Conservation (phyloP, 2,113 vertebrate genomes). For the Platycercus adscitus region DNA sequence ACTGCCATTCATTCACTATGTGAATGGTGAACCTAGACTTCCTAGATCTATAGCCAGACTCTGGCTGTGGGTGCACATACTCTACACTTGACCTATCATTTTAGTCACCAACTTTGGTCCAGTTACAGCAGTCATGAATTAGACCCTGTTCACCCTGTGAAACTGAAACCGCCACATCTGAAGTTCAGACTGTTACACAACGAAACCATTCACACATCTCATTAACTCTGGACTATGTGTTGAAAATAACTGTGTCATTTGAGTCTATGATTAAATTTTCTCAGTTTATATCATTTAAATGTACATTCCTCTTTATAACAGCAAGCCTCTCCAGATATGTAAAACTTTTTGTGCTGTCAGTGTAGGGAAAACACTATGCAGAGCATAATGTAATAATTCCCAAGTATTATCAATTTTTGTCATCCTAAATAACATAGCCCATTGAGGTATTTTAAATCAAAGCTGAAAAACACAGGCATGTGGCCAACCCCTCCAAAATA, state of each 20-base stretch:
- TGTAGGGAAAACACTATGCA: background rate
- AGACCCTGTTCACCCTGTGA: conserved; percentile 5
- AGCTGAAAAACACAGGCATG: background rate
- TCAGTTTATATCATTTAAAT: conserved; percentile 30
- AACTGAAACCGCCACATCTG: conserved; percentile 1
- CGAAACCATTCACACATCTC: conserved; percentile 52
- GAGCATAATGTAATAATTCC: background rate
- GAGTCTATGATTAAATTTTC: conserved; percentile 15
- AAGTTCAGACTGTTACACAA: conserved; percentile 24
- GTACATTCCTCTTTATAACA: background rate
- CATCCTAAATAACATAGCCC: background rate
- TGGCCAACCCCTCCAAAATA: conserved; percentile 3
- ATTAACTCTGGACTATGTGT: conserved; percentile 27
- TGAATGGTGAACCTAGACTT: background rate
- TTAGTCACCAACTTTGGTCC: background rate
- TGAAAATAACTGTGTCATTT: conserved; percentile 38
- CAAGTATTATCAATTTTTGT: background rate
- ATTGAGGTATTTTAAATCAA: conserved; percentile 1
- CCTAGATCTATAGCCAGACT: background rate
- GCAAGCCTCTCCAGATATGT: background rate
- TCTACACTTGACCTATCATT: conserved; percentile 11
- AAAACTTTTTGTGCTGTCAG: background rate
- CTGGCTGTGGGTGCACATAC: background rate
- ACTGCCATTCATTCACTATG: accelerated
- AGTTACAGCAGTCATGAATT: conserved; percentile 34